Evolutionary conservation across 2,797 vertebrate genomes (phyloP).

Genomic region (Galago senegalensis): DNA sequence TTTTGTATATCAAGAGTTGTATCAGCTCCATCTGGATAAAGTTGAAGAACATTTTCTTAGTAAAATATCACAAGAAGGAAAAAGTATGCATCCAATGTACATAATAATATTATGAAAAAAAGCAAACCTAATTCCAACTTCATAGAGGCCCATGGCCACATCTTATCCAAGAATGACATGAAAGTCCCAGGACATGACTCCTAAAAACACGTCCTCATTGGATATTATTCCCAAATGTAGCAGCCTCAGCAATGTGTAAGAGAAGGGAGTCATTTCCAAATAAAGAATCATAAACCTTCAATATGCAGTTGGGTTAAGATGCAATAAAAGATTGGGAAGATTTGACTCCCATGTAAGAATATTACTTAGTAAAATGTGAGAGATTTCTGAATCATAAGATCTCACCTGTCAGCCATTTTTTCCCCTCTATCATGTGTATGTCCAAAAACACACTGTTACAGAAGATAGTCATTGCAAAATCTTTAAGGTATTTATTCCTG

Average conservation of each 20-base stretch:
- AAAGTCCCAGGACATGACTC: background rate
- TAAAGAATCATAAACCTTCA: background rate
- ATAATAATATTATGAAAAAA: too few relatives aligned
- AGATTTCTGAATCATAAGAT: background rate
- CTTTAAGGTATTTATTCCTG: background rate
- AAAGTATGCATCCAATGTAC: too few relatives aligned
- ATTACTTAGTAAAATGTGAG: background rate
- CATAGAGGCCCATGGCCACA: background rate
- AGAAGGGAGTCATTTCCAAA: background rate
- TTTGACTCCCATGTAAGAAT: background rate
- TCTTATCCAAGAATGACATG: background rate
- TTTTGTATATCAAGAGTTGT: too few relatives aligned
- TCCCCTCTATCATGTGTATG: background rate
- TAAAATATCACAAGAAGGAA: too few relatives aligned
- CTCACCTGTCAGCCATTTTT: background rate
- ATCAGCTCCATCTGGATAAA: too few relatives aligned
- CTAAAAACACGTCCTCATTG: accelerated
- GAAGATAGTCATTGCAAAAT: background rate
- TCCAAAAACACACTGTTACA: background rate
- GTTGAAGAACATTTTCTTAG: too few relatives aligned
- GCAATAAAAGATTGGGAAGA: background rate
- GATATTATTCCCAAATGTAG: background rate
- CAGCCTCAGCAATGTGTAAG: background rate
- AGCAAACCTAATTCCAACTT: background rate
- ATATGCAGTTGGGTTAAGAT: background rate